These are phyloP conservation scores for Phocides pigmalion DNA, from an alignment of 1,140 invertebrate genomes.

Conservation along the genomic window DNA sequence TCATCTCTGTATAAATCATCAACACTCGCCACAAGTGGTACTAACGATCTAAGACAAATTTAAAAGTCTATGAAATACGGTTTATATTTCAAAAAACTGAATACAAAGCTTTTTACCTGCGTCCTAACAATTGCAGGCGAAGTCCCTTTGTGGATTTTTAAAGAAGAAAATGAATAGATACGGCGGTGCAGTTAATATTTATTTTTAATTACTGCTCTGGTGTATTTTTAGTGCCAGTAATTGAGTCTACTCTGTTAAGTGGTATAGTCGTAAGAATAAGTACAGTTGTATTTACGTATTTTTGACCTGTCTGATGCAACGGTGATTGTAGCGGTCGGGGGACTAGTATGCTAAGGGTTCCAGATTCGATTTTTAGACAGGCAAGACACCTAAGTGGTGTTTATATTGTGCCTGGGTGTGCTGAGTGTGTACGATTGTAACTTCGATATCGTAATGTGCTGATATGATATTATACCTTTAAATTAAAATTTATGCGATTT, in stretches of 20 bases:
- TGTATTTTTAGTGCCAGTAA: constrained; percentile 21
- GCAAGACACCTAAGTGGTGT: no score
- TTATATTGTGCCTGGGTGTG: no score
- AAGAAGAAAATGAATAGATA: constrained; percentile 47
- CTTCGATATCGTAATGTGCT: no score
- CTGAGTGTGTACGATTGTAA: no score
- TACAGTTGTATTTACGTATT: no score
- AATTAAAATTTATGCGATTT: no score
- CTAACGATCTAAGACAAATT: not conserved
- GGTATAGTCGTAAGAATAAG: no score
- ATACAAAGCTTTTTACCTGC: constrained; percentile 4
- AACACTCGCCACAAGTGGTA: not conserved
- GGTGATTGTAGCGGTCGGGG: no score
- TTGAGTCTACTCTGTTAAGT: constrained; percentile 5
- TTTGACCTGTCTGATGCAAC: no score
- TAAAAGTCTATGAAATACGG: not conserved
- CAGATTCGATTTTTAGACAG: no score
- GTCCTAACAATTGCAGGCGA: constrained; percentile 39
- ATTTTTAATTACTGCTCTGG: constrained; percentile 50
- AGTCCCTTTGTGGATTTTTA: constrained; percentile 52
- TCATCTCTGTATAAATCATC: not conserved
- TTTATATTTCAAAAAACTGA: constrained; percentile 8
- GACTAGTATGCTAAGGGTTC: no score
- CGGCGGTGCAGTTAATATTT: constrained; percentile 49
- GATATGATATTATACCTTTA: no score